phyloP scores from a whole-genome alignment of 2,113 vertebrate genomes.

The Hippopotamus amphibius region DNA sequence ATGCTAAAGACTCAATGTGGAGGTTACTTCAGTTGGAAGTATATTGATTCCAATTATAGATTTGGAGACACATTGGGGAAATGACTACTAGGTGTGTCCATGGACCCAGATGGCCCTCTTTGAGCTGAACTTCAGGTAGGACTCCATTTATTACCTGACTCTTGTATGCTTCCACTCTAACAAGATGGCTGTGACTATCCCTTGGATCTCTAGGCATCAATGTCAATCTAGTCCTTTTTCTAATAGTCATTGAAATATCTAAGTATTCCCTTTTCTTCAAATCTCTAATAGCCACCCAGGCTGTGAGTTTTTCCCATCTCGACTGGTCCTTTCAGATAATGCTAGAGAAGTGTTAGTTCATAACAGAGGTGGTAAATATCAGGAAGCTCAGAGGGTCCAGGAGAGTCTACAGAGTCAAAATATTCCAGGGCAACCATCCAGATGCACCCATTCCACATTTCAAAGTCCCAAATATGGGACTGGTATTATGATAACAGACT shows the following conservation, averaged over 20 bases:
- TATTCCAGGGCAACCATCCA: neutral
- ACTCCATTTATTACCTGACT: neutral
- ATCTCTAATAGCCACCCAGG: neutral
- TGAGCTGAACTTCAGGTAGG: neutral
- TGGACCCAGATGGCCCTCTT: neutral
- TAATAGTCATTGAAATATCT: neutral
- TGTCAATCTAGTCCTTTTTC: neutral
- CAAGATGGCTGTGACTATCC: neutral
- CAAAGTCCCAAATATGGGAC: neutral
- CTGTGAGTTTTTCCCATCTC: neutral
- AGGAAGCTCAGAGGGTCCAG: neutral
- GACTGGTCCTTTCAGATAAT: neutral
- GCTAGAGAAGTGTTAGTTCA: neutral
- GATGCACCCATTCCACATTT: neutral
- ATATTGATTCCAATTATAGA: neutral
- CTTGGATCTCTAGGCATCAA: neutral
- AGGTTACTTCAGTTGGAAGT: neutral
- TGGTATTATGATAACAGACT: neutral
- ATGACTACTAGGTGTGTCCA: neutral
- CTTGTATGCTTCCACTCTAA: neutral
- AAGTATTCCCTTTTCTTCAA: neutral
- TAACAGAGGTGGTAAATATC: neutral
- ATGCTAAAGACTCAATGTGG: neutral
- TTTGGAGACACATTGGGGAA: neutral
- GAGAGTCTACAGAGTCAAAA: neutral